Conservation (phyloP, 37 sponge, comb jelly and placozoan species). For the Aphrocallistes beatrix region DNA sequence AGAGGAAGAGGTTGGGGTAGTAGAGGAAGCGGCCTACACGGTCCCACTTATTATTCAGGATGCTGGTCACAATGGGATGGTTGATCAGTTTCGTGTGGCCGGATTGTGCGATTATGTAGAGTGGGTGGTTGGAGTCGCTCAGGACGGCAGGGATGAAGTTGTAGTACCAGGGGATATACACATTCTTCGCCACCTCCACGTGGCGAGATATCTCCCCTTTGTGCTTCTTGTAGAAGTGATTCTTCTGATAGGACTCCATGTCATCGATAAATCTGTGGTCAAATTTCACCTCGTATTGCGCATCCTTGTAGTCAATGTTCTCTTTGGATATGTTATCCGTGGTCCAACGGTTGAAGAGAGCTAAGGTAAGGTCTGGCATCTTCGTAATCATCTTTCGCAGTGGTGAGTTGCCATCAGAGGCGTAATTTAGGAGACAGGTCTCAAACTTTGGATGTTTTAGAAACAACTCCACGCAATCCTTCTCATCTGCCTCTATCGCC, state of each 20-base stretch:
- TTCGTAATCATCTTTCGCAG: slow-evolving; percentile 59
- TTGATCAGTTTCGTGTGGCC: slow-evolving; percentile 44
- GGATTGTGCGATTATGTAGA: neutral
- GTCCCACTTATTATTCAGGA: slow-evolving; percentile 76
- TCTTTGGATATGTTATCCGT: slow-evolving; percentile 31
- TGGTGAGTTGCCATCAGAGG: slow-evolving; percentile 39
- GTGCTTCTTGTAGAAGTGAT: neutral
- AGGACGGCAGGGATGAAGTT: neutral
- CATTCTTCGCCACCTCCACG: neutral
- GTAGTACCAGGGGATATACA: neutral
- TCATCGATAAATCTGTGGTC: neutral
- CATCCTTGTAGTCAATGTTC: neutral
- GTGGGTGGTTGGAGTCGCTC: neutral
- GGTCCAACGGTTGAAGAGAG: slow-evolving; percentile 65
- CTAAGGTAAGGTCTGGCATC: slow-evolving; percentile 76
- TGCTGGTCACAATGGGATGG: slow-evolving; percentile 73
- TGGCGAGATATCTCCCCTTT: neutral
- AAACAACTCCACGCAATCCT: slow-evolving; percentile 4
- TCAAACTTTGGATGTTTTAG: slow-evolving; percentile 25
- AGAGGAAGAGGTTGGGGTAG: slow-evolving; percentile 60
- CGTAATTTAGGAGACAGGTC: slow-evolving; percentile 44
- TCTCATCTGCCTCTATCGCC: slow-evolving; percentile 48
- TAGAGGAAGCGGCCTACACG: slow-evolving; percentile 59
- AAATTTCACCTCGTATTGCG: neutral
- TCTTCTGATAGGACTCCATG: slow-evolving; percentile 8